Percentiles rank a stretch among this genome's conserved stretches.
Evolutionary conservation across 2,113 vertebrate genomes (phyloP).

Genomic region (Xiphophorus hellerii): DNA sequence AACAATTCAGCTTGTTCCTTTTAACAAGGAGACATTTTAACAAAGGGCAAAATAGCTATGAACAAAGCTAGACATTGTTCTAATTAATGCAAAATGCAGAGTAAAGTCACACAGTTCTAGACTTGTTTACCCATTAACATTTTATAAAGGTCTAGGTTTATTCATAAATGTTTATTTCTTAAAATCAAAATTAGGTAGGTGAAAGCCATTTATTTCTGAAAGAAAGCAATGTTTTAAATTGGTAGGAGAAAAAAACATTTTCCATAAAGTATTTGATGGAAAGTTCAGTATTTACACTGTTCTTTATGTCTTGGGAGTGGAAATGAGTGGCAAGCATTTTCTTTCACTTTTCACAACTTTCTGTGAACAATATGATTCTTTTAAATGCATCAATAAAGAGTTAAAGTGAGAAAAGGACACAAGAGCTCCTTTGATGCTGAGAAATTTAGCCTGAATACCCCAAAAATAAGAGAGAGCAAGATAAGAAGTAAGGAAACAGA

Average conservation of each 20-base stretch:
- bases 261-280: not conserved
- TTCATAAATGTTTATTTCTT: not conserved
- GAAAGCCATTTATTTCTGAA: not conserved
- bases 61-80: not conserved
- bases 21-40: not conserved
- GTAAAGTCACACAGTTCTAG: not conserved
- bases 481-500: not conserved
- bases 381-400: not conserved
- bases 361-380: conserved; percentile 1
- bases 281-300: not conserved
- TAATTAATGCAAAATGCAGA: no score
- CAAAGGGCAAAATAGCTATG: not conserved
- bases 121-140: not conserved
- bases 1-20: not conserved
- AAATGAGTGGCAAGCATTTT: not conserved
- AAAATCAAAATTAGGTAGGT: not conserved
- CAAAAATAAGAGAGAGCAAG: conserved; percentile 11
- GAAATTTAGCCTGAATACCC: conserved; percentile 8
- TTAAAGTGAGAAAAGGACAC: conserved; percentile 1
- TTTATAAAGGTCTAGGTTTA: not conserved
- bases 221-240: not conserved
- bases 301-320: not conserved
- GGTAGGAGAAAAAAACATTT: not conserved
- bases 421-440: conserved; percentile 20
- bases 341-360: not conserved